Percentiles rank a stretch among this genome's conserved stretches.
phyloP scores from a whole-genome alignment of 2,888 invertebrate species.

The Crematogaster levior region DNA sequence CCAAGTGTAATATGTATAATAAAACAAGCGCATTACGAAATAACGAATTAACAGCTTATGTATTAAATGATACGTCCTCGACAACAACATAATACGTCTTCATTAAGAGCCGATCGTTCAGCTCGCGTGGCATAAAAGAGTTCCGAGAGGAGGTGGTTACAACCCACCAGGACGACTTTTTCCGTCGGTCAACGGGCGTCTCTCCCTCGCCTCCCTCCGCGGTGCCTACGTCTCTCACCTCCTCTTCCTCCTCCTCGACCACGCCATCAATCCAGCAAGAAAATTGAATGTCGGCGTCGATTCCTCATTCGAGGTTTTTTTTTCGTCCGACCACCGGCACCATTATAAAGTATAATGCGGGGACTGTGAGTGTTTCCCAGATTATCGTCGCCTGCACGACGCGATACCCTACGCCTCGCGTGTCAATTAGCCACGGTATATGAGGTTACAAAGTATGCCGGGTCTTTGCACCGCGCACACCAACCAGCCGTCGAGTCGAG shows the following conservation, averaged over 20 bases:
- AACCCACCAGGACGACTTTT: conserved; percentile 65
- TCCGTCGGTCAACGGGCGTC: conserved; percentile 54
- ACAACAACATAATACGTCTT: conserved; percentile 75
- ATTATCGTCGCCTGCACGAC: conserved; percentile 78
- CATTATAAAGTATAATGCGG: conserved; percentile 83
- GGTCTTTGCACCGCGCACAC: conserved; percentile 71
- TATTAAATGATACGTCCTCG: conserved; percentile 76
- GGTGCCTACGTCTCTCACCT: background rate
- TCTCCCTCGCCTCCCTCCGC: conserved; percentile 29
- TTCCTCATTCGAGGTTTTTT: conserved; percentile 60
- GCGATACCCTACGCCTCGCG: conserved; percentile 80
- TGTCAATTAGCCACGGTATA: conserved; percentile 82
- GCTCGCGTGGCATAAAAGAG: conserved; percentile 75
- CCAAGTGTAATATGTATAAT: too few species aligned
- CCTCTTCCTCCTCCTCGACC: background rate
- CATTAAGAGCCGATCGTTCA: conserved; percentile 73
- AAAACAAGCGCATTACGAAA: conserved; percentile 25
- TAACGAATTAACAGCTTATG: conserved; percentile 52
- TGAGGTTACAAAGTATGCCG: conserved; percentile 78
- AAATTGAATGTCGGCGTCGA: conserved; percentile 77
- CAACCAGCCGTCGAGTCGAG: conserved; percentile 51
- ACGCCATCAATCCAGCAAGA: conserved; percentile 57
- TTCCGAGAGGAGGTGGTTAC: conserved; percentile 49
- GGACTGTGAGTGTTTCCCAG: conserved; percentile 76
- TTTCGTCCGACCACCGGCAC: conserved; percentile 50